Conservation (phyloP, 2,797 vertebrate genomes). For the Cryptoprocta ferox region DNA sequence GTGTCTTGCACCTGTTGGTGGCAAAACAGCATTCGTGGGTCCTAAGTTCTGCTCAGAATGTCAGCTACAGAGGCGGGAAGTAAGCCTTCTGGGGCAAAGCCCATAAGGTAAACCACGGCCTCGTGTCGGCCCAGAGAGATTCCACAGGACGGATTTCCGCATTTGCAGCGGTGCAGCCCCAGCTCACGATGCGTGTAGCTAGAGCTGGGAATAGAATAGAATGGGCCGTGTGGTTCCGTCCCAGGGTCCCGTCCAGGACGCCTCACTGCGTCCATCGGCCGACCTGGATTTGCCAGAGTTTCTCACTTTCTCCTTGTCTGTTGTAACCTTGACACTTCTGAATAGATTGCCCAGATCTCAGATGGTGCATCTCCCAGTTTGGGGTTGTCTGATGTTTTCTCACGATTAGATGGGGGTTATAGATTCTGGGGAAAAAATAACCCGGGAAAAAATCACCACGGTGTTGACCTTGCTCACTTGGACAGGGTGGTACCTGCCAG, state of each 20-base stretch:
- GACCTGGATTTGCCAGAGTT: neutral
- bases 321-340: neutral
- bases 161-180: accelerated
- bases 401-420: too few species aligned
- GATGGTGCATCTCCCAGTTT: neutral
- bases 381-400: neutral
- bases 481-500: neutral
- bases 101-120: neutral
- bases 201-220: neutral
- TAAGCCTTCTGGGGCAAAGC: neutral
- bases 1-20: neutral
- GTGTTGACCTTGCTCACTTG: neutral
- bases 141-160: neutral
- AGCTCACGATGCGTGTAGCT: neutral
- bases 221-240: accelerated
- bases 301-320: neutral
- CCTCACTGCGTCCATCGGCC: accelerated
- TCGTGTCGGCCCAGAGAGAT: neutral
- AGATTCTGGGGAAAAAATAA: neutral
- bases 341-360: neutral
- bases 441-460: neutral
- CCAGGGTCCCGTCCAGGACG: neutral
- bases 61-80: neutral
- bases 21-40: neutral
- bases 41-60: too few species aligned